Evolutionary conservation across 1,140 invertebrate genomes (phyloP), one percentile per base, ranked within the genome.

Genomic region (Drosophila obscura): DNA sequence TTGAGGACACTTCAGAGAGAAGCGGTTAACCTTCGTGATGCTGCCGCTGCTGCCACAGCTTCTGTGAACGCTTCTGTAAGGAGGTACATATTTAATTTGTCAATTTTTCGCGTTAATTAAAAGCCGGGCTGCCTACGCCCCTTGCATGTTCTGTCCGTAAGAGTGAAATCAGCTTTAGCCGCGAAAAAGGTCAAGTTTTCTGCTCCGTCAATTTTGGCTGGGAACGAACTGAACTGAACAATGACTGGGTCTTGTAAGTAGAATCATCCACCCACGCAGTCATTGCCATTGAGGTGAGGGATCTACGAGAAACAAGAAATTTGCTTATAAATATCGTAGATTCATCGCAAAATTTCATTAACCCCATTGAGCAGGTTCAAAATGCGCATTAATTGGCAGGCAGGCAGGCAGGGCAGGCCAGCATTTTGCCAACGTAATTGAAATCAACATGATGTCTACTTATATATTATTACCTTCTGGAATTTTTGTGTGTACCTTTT

Each of bases 361-460:
- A 88, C 82, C 83, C 72, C 82, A 57, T 69, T 76, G 73, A 53
- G 41, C 53, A 56, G 48, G 46, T 73, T 62, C 43, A 50, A 63
- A 58, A 59, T 57, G 66, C 62, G 73, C 52, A 73, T 78, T 62
- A 61, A 58, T 62, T 11, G 35, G 35, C 35, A 35, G 28, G 8
- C 22, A 26, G 24, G 4, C 24, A 26, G 26, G 5, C 26, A 28
- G 26, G 1, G 26, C 19, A 2, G 28, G 31, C 31, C 3, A 56
- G 57, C 52, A 55, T 50, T 81, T 77, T 78, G 71, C 46, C 80
- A 77, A 63, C 66, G 73, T 87, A 85, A 87, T 87, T 85, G 83
- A 85, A 88, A 82, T 87, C 82, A 82, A 88, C 78, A 87, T 85
- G 78, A 82, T 78, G 75, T 81, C 82, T 87, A 87, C 68, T 82